Evolutionary conservation across 2,888 invertebrate species (phyloP).

Genomic region (Andrena dorsata): DNA sequence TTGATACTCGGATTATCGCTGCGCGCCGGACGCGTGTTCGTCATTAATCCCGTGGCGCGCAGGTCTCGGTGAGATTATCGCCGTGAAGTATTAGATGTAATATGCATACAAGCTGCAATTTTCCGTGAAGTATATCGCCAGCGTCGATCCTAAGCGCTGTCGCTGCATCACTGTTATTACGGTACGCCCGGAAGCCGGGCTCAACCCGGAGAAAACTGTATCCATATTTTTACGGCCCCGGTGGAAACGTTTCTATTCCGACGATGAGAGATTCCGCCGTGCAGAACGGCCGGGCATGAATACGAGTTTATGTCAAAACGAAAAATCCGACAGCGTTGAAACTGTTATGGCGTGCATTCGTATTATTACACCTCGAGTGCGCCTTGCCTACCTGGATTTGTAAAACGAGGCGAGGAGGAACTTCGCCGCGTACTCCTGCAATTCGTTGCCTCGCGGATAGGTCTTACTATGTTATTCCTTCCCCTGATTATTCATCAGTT

Average conservation of each 20-base stretch:
- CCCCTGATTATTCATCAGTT: neutral
- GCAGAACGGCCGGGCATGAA: neutral
- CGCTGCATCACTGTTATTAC: slow-evolving; percentile 62
- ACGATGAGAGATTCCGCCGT: neutral
- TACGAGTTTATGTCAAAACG: slow-evolving; percentile 11
- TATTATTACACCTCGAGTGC: neutral
- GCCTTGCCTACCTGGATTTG: slow-evolving; percentile 2
- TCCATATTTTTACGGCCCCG: slow-evolving; percentile 30
- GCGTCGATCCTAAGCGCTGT: slow-evolving; percentile 53
- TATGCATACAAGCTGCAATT: slow-evolving; percentile 55
- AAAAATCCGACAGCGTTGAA: slow-evolving; percentile 7
- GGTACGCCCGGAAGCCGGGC: slow-evolving; percentile 40
- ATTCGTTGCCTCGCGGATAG: neutral
- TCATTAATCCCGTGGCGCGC: slow-evolving; percentile 37
- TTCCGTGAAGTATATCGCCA: slow-evolving; percentile 52
- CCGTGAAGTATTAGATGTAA: slow-evolving; percentile 51
- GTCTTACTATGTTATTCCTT: neutral
- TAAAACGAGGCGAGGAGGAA: neutral
- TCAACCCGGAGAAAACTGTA: slow-evolving; percentile 39
- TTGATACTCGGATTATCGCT: slow-evolving; percentile 35
- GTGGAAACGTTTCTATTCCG: slow-evolving; percentile 34
- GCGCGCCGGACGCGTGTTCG: slow-evolving; percentile 35
- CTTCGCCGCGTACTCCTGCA: neutral
- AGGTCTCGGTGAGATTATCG: slow-evolving; percentile 34
- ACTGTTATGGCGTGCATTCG: slow-evolving; percentile 1